These are phyloP conservation scores for Drepana arcuata DNA, from an alignment of 1,140 invertebrate genomes.

Conservation along the genomic window DNA sequence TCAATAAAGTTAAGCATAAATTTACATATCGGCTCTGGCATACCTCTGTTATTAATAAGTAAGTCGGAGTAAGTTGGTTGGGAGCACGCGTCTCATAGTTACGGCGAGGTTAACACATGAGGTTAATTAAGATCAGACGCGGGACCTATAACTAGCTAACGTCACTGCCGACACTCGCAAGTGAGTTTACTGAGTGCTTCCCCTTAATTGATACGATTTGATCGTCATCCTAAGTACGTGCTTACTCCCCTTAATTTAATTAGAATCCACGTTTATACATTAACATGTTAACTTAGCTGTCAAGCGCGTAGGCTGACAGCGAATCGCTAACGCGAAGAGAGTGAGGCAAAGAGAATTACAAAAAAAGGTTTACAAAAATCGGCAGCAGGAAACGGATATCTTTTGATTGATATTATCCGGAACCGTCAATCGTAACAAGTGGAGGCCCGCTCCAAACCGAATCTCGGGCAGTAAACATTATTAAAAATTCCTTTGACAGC, in stretches of 20 bases:
- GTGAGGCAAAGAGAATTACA: no score
- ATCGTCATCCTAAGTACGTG: slow-evolving; percentile 37
- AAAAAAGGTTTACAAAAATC: slow-evolving; percentile 14
- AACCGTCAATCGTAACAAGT: slow-evolving; percentile 26
- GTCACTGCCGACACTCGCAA: slow-evolving; percentile 21
- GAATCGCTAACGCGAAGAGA: no score
- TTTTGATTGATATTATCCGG: slow-evolving; percentile 7
- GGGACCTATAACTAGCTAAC: slow-evolving; percentile 51
- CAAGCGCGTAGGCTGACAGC: no score
- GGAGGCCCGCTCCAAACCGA: slow-evolving; percentile 32
- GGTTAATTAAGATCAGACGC: slow-evolving; percentile 65
- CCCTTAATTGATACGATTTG: slow-evolving; percentile 60
- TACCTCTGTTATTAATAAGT: slow-evolving; percentile 28
- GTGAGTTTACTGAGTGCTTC: slow-evolving; percentile 41
- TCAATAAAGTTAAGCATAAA: slow-evolving; percentile 35
- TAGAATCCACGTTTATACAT: slow-evolving; percentile 38
- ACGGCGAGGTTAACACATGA: slow-evolving; percentile 56
- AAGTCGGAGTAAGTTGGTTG: slow-evolving; percentile 23
- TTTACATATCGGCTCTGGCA: slow-evolving; percentile 29
- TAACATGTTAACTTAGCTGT: no score
- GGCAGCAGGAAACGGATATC: slow-evolving; percentile 4
- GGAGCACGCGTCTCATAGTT: slow-evolving; percentile 34
- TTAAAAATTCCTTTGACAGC: slow-evolving; percentile 70
- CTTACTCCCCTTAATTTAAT: slow-evolving; percentile 29
- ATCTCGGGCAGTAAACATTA: slow-evolving; percentile 51